Evolutionary conservation across 2,113 vertebrate species (phyloP).

Genomic region (Trichechus manatus): DNA sequence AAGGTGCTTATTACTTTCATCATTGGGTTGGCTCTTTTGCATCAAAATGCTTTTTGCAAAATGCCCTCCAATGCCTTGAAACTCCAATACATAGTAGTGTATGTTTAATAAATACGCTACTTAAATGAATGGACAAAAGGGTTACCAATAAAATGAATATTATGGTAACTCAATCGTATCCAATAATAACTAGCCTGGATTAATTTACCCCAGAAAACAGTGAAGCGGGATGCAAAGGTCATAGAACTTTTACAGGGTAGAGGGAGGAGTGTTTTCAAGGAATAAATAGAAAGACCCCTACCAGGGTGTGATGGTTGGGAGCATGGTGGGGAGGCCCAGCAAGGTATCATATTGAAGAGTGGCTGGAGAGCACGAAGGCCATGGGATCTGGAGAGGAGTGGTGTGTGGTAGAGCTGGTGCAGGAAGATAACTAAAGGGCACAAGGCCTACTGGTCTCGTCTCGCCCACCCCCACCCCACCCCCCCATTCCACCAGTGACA

Average conservation of each 20-base stretch:
- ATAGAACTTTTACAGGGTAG: too few species aligned
- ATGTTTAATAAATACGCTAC: neutral
- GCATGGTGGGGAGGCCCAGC: neutral
- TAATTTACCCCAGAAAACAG: neutral
- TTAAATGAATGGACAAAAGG: neutral
- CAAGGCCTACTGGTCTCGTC: neutral
- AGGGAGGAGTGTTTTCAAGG: neutral
- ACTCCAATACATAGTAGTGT: neutral
- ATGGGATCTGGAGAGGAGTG: neutral
- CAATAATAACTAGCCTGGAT: neutral
- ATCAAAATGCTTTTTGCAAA: neutral
- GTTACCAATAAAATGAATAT: neutral
- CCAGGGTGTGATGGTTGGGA: too few species aligned
- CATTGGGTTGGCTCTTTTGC: neutral
- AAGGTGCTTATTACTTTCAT: neutral
- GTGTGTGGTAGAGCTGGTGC: neutral
- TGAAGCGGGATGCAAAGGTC: neutral
- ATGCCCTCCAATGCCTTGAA: neutral
- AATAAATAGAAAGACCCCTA: neutral
- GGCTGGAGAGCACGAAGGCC: neutral
- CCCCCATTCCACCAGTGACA: too few species aligned
- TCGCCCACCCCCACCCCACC: rapidly evolving
- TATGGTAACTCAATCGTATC: neutral
- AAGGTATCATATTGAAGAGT: neutral
- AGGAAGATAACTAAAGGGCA: neutral